A percentile compares a stretch with the other conserved stretches of the same genome.
These are phyloP conservation scores for Mesopsocus fuscifrons DNA, from an alignment of 2,888 invertebrate genomes.

Conservation along the genomic window DNA sequence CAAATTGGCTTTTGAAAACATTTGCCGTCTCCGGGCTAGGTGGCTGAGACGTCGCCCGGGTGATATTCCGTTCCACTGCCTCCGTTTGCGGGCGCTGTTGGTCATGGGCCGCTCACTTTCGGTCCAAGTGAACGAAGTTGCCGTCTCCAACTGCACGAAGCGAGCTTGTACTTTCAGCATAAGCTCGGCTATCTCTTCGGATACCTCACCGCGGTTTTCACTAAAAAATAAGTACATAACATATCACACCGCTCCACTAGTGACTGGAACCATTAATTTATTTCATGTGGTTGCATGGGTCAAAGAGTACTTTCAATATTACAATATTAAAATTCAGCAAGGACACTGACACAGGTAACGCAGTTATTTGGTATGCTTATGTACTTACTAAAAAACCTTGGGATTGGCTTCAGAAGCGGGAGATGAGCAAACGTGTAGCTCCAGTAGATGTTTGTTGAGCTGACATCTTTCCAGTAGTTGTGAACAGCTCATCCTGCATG, in stretches of 20 bases:
- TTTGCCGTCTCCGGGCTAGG: constrained; percentile 50
- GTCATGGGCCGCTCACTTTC: not conserved
- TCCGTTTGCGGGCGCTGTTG: not conserved
- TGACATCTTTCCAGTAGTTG: not conserved
- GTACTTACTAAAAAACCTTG: not conserved
- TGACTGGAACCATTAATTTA: too few species aligned
- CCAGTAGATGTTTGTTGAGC: not conserved
- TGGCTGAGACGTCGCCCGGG: constrained; percentile 61
- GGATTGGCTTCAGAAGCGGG: not conserved
- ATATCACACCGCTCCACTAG: too few species aligned
- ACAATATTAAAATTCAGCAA: not conserved
- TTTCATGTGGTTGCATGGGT: too few species aligned
- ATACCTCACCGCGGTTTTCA: not conserved
- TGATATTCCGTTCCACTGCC: constrained; percentile 24
- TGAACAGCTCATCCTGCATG: not conserved
- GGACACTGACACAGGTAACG: not conserved
- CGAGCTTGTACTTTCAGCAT: constrained; percentile 2
- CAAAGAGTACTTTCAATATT: too few species aligned
- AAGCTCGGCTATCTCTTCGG: constrained; percentile 3
- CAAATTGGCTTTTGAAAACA: constrained; percentile 52
- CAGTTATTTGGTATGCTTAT: not conserved
- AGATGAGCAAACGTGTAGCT: not conserved
- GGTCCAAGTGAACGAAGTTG: not conserved
- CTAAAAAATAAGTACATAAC: not conserved
- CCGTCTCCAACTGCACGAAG: constrained; percentile 4